phyloP scores from a whole-genome alignment of 1,140 invertebrate species.

The Drosophila lacertosa region DNA sequence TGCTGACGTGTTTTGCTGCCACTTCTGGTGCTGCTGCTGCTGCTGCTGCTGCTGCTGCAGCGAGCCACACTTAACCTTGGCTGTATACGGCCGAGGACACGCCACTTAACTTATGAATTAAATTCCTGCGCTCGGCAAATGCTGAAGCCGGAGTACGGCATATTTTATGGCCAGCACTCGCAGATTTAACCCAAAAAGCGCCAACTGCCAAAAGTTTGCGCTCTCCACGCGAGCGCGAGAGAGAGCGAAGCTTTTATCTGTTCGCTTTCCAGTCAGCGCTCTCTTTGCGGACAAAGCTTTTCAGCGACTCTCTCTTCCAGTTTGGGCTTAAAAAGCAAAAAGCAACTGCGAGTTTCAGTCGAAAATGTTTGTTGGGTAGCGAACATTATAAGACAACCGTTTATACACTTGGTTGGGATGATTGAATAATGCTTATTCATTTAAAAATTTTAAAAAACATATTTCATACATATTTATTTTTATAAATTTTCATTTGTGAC shows the following conservation, averaged over 20 bases:
- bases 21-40: constrained; percentile 31
- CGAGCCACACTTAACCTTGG: constrained; percentile 73
- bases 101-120: constrained; percentile 79
- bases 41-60: constrained; percentile 21
- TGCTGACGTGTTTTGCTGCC: constrained; percentile 55
- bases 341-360: background rate
- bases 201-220: constrained; percentile 11
- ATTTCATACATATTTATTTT: too few species aligned
- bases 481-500: too few species aligned
- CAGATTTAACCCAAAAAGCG: constrained; percentile 68
- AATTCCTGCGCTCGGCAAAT: constrained; percentile 67
- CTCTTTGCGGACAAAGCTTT: constrained; percentile 24
- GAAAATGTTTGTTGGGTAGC: constrained; percentile 32
- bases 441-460: background rate
- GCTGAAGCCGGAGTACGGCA: constrained; percentile 30
- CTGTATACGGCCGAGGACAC: constrained; percentile 75
- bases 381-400: too few species aligned
- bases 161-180: constrained; percentile 38
- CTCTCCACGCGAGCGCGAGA: background rate
- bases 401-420: too few species aligned
- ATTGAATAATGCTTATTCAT: background rate
- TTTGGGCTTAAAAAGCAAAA: background rate
- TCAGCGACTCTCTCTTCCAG: background rate
- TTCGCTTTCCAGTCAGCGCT: constrained; percentile 59
- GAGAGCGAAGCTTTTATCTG: constrained; percentile 32